Base-by-base conservation (phyloP, 2,888 invertebrate species). In the Coelinius sp. region DNA sequence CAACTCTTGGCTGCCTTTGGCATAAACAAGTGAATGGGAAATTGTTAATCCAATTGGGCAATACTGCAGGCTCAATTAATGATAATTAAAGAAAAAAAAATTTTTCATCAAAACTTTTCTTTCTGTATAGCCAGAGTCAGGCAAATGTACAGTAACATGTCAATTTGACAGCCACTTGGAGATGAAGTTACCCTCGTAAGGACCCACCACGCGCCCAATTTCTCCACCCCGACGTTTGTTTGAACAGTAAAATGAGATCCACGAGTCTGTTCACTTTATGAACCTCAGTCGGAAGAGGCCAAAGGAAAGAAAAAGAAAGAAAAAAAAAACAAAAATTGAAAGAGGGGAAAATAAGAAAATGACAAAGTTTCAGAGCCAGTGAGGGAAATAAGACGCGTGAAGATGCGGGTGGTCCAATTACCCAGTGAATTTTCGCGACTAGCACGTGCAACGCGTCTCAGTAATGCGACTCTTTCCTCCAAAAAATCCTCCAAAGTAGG, bases 321-420 rank as follows among this genome's bases (percentile, higher is more conserved):
- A 70, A 65, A 25, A 20, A 49, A 71, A 46, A 68, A 27, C 22
- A 67, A 65, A 65, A 59, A 71, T 24, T 27, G 20, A 59, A 27
- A 27, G 62, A 46, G 46, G 22, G 27, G 53, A 27, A 24, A 44
- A 56, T 62, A 65, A 68, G 41, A 49, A 66, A 64, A 38, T 56
- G 41, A 38, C 25, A 66, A 68, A 17, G 12, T 67, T 41, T 44
- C 22, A 59, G 14, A 71, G n/a, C 31, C 22, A 38, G 41, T 44
- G 52, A 70, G 59, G 70, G 73, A 76, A 77, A 71, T 65, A 73
- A 73, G 76, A 73, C 70, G 76, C 73, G 74, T 73, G 76, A 73
- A 71, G 81, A 82, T 85, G 86, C 84, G 87, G 87, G 87, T 87
- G 87, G 87, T 87, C 87, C 86, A 87, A 87, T 87, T 86, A 87